phyloP scores from a whole-genome alignment of 2,797 vertebrate genomes.

The Alauda arvensis region DNA sequence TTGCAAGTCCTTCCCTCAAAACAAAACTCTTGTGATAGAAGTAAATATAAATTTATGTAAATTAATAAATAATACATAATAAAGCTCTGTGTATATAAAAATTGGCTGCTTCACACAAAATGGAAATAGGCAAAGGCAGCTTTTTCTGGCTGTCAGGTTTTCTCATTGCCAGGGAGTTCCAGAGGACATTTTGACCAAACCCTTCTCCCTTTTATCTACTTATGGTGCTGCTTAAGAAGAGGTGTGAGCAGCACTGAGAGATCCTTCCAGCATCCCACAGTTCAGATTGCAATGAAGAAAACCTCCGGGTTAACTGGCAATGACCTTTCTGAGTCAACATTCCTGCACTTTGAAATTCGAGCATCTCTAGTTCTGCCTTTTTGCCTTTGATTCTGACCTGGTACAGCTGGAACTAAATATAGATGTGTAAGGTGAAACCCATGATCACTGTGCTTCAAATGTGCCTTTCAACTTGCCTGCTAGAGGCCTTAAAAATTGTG shows the following conservation, averaged over 20 bases:
- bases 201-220: neutral
- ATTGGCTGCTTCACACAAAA: neutral
- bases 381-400: neutral
- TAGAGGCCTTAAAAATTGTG: neutral
- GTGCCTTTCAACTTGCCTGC: neutral
- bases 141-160: neutral
- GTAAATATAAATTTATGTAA: no score
- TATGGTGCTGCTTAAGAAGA: neutral
- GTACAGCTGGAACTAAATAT: slow-evolving; percentile 13
- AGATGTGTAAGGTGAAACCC: neutral
- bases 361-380: neutral
- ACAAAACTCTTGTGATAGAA: neutral
- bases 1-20: neutral
- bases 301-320: neutral
- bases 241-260: neutral
- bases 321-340: slow-evolving; percentile 1
- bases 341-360: neutral
- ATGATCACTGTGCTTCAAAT: neutral
- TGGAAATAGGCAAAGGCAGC: neutral
- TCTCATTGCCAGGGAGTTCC: neutral
- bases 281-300: neutral
- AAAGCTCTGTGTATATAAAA: neutral
- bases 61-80: no score
- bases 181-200: neutral
- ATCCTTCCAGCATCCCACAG: neutral